Percentiles rank a stretch among this genome's conserved stretches.
Evolutionary conservation across 2,113 vertebrate genomes (phyloP).

Genomic region (Oceanites oceanicus): DNA sequence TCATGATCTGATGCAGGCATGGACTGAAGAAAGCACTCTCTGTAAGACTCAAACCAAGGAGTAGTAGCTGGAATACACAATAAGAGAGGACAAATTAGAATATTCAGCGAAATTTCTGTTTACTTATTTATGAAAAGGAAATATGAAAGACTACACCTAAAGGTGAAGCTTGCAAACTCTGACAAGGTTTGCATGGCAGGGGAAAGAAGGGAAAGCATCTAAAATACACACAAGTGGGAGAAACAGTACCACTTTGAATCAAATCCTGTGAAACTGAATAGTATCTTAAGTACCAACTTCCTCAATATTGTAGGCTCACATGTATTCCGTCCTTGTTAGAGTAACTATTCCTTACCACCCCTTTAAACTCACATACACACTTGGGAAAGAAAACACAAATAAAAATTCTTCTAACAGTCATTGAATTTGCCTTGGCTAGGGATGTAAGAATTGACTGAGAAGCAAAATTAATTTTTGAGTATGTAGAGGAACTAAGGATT

Average conservation of each 20-base stretch:
- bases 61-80: slow-evolving; percentile 88
- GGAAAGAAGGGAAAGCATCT: not conserved
- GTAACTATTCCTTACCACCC: not conserved
- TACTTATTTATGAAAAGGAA: not conserved
- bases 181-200: not conserved
- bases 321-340: not conserved
- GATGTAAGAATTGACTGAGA: not conserved
- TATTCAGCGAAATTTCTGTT: not conserved
- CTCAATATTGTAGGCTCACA: not conserved
- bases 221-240: not conserved
- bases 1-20: slow-evolving; percentile 96
- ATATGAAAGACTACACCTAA: not conserved
- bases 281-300: not conserved
- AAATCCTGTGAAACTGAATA: not conserved
- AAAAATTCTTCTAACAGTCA: not conserved
- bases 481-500: not conserved
- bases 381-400: not conserved
- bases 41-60: slow-evolving; percentile 96
- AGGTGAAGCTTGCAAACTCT: not conserved
- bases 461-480: not conserved
- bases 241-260: not conserved
- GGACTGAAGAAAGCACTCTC: slow-evolving; percentile 93
- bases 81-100: not conserved
- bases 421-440: not conserved
- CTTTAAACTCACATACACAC: not conserved